Conservation (phyloP, 2,888 invertebrate species). For the Hydroisotoma schaefferi region DNA sequence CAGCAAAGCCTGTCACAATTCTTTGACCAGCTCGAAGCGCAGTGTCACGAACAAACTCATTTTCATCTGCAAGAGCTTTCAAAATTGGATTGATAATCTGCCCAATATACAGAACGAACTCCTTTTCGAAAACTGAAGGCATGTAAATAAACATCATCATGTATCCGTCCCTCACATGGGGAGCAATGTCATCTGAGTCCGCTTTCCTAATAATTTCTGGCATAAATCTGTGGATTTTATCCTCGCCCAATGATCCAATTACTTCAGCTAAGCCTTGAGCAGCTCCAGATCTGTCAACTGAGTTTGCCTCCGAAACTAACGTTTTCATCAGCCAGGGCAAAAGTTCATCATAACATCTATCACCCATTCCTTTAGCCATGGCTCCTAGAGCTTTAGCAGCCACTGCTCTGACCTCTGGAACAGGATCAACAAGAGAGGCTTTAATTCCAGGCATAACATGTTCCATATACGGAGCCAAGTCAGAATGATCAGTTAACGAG, state of each 20-base stretch:
- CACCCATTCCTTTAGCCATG: constrained; percentile 97
- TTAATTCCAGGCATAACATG: constrained; percentile 96
- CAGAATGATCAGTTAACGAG: constrained; percentile 97
- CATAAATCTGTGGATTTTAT: constrained; percentile 94
- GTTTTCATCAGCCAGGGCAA: constrained; percentile 99
- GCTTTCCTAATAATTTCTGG: constrained; percentile 94
- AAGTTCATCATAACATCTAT: constrained; percentile 90
- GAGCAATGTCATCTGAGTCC: constrained; percentile 85
- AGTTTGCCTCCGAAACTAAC: constrained; percentile 87
- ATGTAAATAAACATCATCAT: constrained; percentile 99
- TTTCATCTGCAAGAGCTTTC: constrained; percentile 96
- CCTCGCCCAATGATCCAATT: constrained; percentile 90
- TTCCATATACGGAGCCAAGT: constrained; percentile 90
- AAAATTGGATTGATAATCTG: constrained; percentile 96
- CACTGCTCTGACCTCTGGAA: constrained; percentile 92
- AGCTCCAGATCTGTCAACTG: constrained; percentile 93
- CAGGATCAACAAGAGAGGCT: constrained; percentile 92
- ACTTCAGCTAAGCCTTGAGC: constrained; percentile 97
- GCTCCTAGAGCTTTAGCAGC: constrained; percentile 94
- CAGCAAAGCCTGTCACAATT: constrained; percentile 93
- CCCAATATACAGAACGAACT: constrained; percentile 93
- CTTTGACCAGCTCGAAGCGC: constrained; percentile 94
- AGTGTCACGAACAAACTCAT: constrained; percentile 96
- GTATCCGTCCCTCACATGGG: constrained; percentile 98
- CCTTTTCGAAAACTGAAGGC: constrained; percentile 92